phyloP scores from a whole-genome alignment of 2,888 invertebrate species.

The Dicycla oo region DNA sequence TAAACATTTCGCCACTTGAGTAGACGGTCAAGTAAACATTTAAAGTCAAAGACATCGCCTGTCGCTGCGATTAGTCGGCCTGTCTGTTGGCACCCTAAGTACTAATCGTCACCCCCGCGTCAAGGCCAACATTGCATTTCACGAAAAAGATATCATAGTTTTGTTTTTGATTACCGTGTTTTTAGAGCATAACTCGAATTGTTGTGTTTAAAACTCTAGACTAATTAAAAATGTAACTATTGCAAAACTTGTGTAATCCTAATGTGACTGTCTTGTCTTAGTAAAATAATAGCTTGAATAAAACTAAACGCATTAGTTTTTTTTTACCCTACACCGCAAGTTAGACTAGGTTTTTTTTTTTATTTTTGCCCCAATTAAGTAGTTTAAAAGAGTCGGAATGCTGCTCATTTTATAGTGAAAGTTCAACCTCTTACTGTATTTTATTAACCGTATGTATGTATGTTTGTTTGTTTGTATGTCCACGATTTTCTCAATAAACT shows the following conservation, averaged over 20 bases:
- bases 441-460: no score
- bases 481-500: no score
- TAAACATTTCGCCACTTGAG: no score
- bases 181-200: neutral
- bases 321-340: neutral
- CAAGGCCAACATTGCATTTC: constrained; percentile 46
- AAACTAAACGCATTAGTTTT: no score
- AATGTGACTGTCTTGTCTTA: no score
- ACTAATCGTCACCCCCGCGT: constrained; percentile 26
- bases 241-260: no score
- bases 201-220: neutral
- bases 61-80: constrained; percentile 34
- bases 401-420: neutral
- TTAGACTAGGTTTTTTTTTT: neutral
- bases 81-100: constrained; percentile 18
- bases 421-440: neutral
- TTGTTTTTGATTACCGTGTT: constrained; percentile 8
- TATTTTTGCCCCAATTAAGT: neutral
- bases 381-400: neutral
- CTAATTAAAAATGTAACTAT: no score
- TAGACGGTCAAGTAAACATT: constrained; percentile 17
- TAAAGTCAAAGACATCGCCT: neutral
- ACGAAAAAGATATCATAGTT: constrained; percentile 3
- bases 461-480: no score
- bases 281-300: no score